Percentiles rank a stretch among this genome's conserved stretches.
These are phyloP conservation scores for Caenorhabditis panamensis DNA, from an alignment of 2,888 invertebrate genomes.

Conservation along the genomic window DNA sequence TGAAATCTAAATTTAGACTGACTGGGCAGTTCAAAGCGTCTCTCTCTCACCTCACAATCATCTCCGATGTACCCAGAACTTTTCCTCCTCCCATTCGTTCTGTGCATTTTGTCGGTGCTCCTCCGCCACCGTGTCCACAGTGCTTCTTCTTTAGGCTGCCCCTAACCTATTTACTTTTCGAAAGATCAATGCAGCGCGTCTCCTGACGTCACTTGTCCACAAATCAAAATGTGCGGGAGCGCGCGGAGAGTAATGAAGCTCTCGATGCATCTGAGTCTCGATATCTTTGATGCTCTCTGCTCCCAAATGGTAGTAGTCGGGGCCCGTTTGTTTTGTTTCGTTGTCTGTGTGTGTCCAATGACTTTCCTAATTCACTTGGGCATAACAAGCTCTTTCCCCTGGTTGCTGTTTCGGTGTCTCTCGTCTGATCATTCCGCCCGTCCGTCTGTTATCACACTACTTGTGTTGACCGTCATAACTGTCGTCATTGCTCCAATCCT, in stretches of 20 bases:
- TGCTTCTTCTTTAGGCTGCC: conserved; percentile 8
- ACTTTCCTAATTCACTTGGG: too few relatives aligned
- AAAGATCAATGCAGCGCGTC: conserved; percentile 51
- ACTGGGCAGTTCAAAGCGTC: too few relatives aligned
- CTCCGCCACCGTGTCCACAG: background rate
- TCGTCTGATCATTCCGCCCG: background rate
- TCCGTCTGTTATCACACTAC: background rate
- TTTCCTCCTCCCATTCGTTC: background rate
- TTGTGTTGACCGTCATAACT: background rate
- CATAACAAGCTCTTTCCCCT: too few relatives aligned
- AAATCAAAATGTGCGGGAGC: conserved; percentile 56
- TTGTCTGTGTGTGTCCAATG: background rate
- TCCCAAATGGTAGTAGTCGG: background rate
- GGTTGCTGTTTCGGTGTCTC: too few relatives aligned
- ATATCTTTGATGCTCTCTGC: background rate
- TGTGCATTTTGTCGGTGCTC: background rate
- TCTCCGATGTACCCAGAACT: background rate
- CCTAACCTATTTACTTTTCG: conserved; percentile 48
- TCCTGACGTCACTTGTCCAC: conserved; percentile 58
- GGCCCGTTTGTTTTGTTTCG: background rate
- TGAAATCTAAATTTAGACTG: conserved; percentile 6
- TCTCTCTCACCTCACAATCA: background rate
- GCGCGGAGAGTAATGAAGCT: background rate
- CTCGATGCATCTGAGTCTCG: background rate
- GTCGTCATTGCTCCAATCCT: conserved; percentile 20